phyloP scores from a whole-genome alignment of 2,797 vertebrate species.

The Ctenochaetus hawaiiensis region DNA sequence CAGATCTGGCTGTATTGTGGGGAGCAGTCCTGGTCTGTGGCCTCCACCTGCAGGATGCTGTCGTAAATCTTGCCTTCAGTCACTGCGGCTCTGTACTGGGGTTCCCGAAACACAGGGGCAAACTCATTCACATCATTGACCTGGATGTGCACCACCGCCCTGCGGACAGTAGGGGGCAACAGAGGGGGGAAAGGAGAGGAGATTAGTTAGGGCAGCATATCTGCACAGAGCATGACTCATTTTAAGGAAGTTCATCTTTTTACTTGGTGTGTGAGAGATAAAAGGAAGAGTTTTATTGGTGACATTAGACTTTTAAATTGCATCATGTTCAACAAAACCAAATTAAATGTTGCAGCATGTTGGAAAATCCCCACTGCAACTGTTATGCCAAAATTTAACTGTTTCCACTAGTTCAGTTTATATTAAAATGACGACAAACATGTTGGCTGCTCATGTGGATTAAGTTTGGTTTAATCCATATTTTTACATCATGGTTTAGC shows the following conservation, averaged over 20 bases:
- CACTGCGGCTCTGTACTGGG: constrained; percentile 88
- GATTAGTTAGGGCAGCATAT: constrained; percentile 1
- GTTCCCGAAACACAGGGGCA: constrained; percentile 92
- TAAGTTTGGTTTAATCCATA: too few species aligned
- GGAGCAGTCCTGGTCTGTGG: constrained; percentile 94
- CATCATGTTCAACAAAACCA: neutral
- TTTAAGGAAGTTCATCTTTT: too few species aligned
- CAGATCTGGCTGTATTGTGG: constrained; percentile 98
- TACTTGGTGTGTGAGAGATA: too few species aligned
- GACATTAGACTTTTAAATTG: neutral
- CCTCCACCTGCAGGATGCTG: constrained; percentile 96
- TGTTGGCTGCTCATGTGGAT: too few species aligned
- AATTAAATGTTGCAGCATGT: neutral
- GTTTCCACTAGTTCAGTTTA: too few species aligned
- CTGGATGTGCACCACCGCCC: constrained; percentile 97
- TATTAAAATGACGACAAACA: too few species aligned
- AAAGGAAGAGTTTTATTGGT: neutral
- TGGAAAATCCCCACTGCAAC: neutral
- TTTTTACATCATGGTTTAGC: too few species aligned
- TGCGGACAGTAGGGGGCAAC: constrained; percentile 69
- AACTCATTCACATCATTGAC: constrained; percentile 98
- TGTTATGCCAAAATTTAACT: neutral
- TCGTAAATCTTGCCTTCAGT: constrained; percentile 96
- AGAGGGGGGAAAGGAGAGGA: constrained; percentile 10
- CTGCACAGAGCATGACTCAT: constrained; percentile 6